phyloP scores from a whole-genome alignment of 1,140 invertebrate genomes.

The Cataglyphis hispanica region DNA sequence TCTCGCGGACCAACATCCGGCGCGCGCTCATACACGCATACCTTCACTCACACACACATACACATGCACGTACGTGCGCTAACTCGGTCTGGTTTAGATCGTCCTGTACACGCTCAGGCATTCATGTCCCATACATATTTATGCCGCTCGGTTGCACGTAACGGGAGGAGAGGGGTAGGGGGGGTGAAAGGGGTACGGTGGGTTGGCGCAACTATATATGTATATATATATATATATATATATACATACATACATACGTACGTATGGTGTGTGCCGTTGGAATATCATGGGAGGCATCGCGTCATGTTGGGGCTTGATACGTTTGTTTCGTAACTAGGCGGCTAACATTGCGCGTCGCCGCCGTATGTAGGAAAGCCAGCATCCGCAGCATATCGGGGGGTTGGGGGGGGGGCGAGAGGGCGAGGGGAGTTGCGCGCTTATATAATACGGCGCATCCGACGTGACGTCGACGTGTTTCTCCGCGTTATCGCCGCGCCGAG shows the following conservation, averaged over 20 bases:
- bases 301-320: slow-evolving; percentile 71
- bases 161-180: neutral
- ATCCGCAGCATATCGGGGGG: slow-evolving; percentile 43
- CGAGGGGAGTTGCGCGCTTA: slow-evolving; percentile 4
- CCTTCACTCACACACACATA: neutral
- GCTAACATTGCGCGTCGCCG: slow-evolving; percentile 66
- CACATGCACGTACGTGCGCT: slow-evolving; percentile 39
- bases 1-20: slow-evolving; percentile 47
- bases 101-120: slow-evolving; percentile 80
- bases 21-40: neutral
- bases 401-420: no score
- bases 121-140: slow-evolving; percentile 86
- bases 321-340: slow-evolving; percentile 75
- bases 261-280: slow-evolving; percentile 41
- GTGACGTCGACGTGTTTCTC: neutral
- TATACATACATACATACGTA: neutral
- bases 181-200: slow-evolving; percentile 33
- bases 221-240: no score
- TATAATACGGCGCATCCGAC: no score
- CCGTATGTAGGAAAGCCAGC: slow-evolving; percentile 37
- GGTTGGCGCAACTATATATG: neutral
- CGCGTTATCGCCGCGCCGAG: neutral
- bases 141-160: slow-evolving; percentile 76
- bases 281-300: slow-evolving; percentile 72
- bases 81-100: slow-evolving; percentile 69